A percentile compares a stretch with the other conserved stretches of the same genome.
Conservation (phyloP, 2,113 vertebrate genomes). For the Leptosomus discolor region DNA sequence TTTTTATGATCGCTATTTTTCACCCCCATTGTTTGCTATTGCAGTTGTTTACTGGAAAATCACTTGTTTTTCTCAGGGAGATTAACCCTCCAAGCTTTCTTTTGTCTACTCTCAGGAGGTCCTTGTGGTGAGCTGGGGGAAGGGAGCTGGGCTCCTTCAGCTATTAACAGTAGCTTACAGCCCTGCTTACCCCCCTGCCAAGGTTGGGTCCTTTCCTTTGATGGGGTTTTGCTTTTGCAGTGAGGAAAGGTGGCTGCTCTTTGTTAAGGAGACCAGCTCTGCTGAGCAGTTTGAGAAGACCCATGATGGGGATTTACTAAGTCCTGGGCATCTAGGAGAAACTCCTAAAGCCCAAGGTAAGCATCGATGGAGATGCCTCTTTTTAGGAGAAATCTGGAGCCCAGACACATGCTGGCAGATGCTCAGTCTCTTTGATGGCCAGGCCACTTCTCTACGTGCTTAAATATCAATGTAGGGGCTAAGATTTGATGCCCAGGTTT, state of each 20-base stretch:
- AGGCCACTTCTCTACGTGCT: neutral
- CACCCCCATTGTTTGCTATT: slow-evolving; percentile 64
- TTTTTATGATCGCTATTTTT: slow-evolving; percentile 58
- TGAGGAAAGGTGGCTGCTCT: neutral
- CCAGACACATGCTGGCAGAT: neutral
- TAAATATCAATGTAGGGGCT: neutral
- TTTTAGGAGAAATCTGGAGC: neutral
- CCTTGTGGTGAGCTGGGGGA: slow-evolving; percentile 60
- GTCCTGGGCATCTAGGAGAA: neutral
- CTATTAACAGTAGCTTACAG: slow-evolving; percentile 51
- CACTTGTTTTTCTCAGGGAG: slow-evolving; percentile 61
- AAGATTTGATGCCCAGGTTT: neutral
- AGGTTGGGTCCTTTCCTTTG: slow-evolving; percentile 21
- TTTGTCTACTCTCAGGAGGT: slow-evolving; percentile 64
- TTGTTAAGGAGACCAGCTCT: neutral
- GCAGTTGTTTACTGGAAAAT: slow-evolving; percentile 66
- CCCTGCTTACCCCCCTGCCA: slow-evolving; percentile 8
- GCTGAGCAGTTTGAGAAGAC: neutral
- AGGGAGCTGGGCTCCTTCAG: slow-evolving; percentile 40
- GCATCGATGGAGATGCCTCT: neutral
- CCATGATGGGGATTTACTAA: neutral
- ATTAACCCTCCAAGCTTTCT: slow-evolving; percentile 66
- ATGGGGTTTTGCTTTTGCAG: neutral
- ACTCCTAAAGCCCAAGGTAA: neutral
- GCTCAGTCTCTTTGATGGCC: neutral